Percentiles rank a stretch among this genome's conserved stretches.
phyloP scores from a whole-genome alignment of 2,888 invertebrate genomes.

The Nebria salina region DNA sequence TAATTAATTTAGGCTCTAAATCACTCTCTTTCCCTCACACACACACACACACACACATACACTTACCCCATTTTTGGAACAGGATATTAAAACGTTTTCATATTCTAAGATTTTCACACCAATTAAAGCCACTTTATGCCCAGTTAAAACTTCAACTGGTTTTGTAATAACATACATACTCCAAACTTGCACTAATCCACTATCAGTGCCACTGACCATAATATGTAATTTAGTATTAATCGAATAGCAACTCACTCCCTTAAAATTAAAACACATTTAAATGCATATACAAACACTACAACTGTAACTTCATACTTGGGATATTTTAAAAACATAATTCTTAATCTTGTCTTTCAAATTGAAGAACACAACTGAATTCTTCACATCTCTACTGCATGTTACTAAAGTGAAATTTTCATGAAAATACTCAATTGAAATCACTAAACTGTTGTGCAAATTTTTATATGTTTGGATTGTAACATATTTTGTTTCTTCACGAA shows the following conservation, averaged over 20 bases:
- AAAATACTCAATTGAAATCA: constrained; percentile 64
- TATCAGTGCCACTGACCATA: constrained; percentile 67
- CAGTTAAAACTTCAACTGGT: constrained; percentile 58
- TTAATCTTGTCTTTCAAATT: constrained; percentile 64
- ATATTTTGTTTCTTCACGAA: constrained; percentile 65
- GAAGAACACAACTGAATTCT: constrained; percentile 63
- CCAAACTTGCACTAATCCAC: constrained; percentile 69
- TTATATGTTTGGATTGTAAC: constrained; percentile 62
- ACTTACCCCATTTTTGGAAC: constrained; percentile 66
- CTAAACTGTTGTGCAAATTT: constrained; percentile 64
- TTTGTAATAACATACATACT: constrained; percentile 63
- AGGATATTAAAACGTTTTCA: constrained; percentile 65
- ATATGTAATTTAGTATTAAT: constrained; percentile 63
- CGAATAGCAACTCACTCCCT: constrained; percentile 71
- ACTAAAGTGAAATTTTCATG: constrained; percentile 64
- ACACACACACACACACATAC: neutral
- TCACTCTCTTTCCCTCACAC: too few species aligned
- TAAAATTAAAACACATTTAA: constrained; percentile 47
- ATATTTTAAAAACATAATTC: constrained; percentile 67
- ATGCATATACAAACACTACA: neutral
- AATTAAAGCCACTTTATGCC: constrained; percentile 62
- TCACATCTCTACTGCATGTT: constrained; percentile 68
- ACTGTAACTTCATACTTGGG: constrained; percentile 60
- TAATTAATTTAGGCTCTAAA: neutral
- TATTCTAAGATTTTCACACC: constrained; percentile 67